Base-by-base conservation (phyloP, 2,888 invertebrate species). In the Carterocephalus palaemon region DNA sequence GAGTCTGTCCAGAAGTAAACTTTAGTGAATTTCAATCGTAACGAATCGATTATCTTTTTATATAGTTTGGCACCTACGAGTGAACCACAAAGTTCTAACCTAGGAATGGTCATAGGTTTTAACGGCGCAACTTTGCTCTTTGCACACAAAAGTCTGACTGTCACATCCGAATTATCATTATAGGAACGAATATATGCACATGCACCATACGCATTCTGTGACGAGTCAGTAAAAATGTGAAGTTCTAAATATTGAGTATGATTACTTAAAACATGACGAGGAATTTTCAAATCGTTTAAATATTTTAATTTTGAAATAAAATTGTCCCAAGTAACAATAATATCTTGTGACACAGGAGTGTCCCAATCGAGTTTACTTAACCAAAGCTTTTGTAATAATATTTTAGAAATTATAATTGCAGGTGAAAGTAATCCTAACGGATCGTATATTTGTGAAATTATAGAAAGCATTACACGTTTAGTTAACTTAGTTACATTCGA, bases 401-500 rank as follows among this genome's bases (percentile, higher is more conserved):
- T 39, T 32, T 52, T 52, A 4, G 28, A 46, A 3, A 46, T 37
- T 4, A 50, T 46, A 9, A 51, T 41, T 15, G 23, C 10, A 1
- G 53, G 51, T 4, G 31, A 20, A 4, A 55, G 24, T n/a, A 53
- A 26, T 4, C 52, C 48, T 22, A 53, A 26, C 0, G 53, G 50
- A 10, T 53, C 51, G 9, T 40, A 51, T n/a, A 52, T 48, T 24
- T 53, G 48, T 6, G 46, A 32, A 4, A 47, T 31, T 1, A 7
- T 12, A 0, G 56, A 53, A 7, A 54, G 19, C 31, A 54, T 49
- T 4, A 34, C 28, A 4, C 53, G 56, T 42, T 56, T 53, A 16
- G 48, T 54, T 7, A 49, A 52, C 32, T 53, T 53, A 8, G 20
- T 3, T 1, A 34, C 5, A 2, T 16, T 31, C 2, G 16, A 34